A percentile compares a stretch with the other conserved stretches of the same genome.
These are phyloP conservation scores for Siniperca chuatsi DNA, from an alignment of 2,113 vertebrate species.

Conservation along the genomic window DNA sequence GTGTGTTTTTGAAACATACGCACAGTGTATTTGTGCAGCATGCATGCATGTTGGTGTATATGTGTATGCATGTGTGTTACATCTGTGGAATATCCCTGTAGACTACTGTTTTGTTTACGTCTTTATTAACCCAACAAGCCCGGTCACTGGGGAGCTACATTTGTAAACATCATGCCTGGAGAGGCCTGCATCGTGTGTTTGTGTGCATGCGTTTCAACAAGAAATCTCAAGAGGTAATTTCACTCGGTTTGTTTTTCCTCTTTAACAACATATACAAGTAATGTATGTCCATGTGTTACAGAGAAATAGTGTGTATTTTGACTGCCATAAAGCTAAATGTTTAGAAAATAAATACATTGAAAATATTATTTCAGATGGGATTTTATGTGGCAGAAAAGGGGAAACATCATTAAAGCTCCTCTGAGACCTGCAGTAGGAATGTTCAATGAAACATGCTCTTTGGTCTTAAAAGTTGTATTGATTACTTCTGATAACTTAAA, in stretches of 20 bases:
- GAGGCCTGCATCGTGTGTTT: slow-evolving; percentile 60
- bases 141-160: slow-evolving; percentile 77
- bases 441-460: slow-evolving; percentile 27
- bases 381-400: slow-evolving; percentile 14
- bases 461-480: slow-evolving; percentile 11
- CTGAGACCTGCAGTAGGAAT: slow-evolving; percentile 27
- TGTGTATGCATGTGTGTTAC: slow-evolving; percentile 12
- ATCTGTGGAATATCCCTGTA: slow-evolving; percentile 61
- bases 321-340: slow-evolving; percentile 60
- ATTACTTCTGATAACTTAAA: not conserved
- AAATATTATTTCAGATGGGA: slow-evolving; percentile 16
- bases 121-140: slow-evolving; percentile 69
- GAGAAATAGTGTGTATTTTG: slow-evolving; percentile 14
- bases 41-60: not conserved
- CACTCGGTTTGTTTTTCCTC: slow-evolving; percentile 63
- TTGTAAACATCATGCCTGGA: slow-evolving; percentile 81
- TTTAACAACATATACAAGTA: slow-evolving; percentile 57
- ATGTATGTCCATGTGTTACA: slow-evolving; percentile 34
- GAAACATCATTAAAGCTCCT: slow-evolving; percentile 11
- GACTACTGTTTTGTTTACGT: slow-evolving; percentile 77
- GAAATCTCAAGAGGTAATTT: slow-evolving; percentile 76
- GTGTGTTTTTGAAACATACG: slow-evolving; percentile 2
- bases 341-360: slow-evolving; percentile 55
- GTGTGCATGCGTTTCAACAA: slow-evolving; percentile 40
- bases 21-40: not conserved